Base-by-base conservation (phyloP, 2,113 vertebrate genomes). In the Myxocyprinus asiaticus region DNA sequence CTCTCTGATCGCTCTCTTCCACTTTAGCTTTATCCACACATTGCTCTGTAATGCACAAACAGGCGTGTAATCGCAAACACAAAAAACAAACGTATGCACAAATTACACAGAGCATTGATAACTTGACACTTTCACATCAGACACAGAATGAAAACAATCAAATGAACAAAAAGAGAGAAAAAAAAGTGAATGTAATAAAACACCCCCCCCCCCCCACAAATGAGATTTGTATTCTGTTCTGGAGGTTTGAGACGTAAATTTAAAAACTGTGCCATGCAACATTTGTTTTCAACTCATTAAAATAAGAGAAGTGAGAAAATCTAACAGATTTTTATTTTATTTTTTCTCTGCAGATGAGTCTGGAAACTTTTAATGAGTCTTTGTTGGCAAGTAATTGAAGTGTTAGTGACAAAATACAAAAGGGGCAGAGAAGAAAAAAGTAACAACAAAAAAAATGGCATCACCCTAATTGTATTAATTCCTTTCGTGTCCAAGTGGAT, bases 21-120 rank as follows among this genome's bases (percentile, higher is more conserved):
- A 98, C 95, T 89, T 96, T 98, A 81, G 94, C 93, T 91, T 99
- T 99, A 88, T 98, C 95, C 86, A 98, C 97, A 87, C 95, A 96
- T 0, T 94, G 90, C 92, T 98, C 98, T 99, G 86, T 76, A 7
- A 45, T 1, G 22, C 22, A 33, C 22, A 33, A 33, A 33, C 22
- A 33, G 22, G 22, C 3, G 22, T 33, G 22, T 33, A 33, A 9
- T 66, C 9, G 50, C 61, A 80, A 47, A 77, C 65, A 43, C 14
- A 53, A 6, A 47, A 53, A 14, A 48, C 8, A 55, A 2, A 15
- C 4, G 6, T 7, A 76, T 67, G 66, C 12, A 33, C 22, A 53
- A 65, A 77, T 82, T 17, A 56, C 50, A 67, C 43, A 42, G 63
- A 67, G 68, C 11, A 70, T 50, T 65, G 80, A 64, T 69, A 68